Base-by-base conservation (phyloP, 2,113 vertebrate genomes). In the Neolamprologus brichardi region DNA sequence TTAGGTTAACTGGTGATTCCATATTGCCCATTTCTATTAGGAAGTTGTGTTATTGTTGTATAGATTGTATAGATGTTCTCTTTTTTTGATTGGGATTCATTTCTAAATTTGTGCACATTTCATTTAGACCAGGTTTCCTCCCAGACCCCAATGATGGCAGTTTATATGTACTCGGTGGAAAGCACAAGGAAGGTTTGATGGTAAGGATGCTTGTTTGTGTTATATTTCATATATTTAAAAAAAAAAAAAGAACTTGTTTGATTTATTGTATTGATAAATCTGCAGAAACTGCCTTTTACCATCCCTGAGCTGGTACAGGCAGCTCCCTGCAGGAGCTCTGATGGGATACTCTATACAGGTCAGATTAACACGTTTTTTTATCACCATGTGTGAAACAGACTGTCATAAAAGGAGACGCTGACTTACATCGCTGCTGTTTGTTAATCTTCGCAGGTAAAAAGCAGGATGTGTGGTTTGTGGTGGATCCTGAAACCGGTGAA, bases 241-340 rank as follows among this genome's bases (percentile, higher is more conserved):
- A 13, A 20, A 46, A 46, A 2, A 46, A 5, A 49, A 28, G 1
- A 46, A 9, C 10, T 82, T 6, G 6, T 67, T 67, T 81, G 23
- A 91, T 9, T 7, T 3, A 2, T 52, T 91, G 49, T 85, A 60
- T 62, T 17, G 13, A 60, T 86, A 14, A 49, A 6, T 93, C 70
- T 95, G 56, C 95, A 99, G 99, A 99, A 98, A 96, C 95, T 99
- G n/a, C 98, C 99, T 0, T 99, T 99, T 94, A 99, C 98, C 92
- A 99, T 99, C 94, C 98, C 98, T 0, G 98, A 99, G 89, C 96
- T 99, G 96, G 99, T 99, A 5, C 99, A 98, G 23, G 97, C 98
- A 4, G 98, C 99, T 17, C 99, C 99, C 0, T 99, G 99, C 91
- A 97, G 98, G 88, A 98, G 98, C 83, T 99, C 98, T 0, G 98